phyloP scores from a whole-genome alignment of 1,140 invertebrate species.

The Phymorhynchus buccinoides region DNA sequence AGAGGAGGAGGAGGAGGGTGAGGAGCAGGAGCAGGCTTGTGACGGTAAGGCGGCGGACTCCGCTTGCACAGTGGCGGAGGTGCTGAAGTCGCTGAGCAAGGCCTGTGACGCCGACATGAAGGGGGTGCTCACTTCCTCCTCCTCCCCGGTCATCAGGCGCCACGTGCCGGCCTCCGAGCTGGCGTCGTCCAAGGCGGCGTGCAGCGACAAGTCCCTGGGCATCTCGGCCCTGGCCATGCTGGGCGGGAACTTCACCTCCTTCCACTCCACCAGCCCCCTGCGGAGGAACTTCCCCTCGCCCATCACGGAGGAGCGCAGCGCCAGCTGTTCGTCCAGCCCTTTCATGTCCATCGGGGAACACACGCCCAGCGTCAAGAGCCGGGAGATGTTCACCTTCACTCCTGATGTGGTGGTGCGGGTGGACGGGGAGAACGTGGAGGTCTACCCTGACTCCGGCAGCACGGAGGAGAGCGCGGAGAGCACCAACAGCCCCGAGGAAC shows the following conservation, averaged over 20 bases:
- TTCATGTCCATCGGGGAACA: background rate
- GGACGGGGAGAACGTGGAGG: too few species aligned
- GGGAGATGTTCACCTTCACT: background rate
- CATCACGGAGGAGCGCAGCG: background rate
- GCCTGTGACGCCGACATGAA: background rate
- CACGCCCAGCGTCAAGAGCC: background rate
- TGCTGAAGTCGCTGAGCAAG: too few species aligned
- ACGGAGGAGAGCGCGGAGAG: background rate
- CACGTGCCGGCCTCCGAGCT: background rate
- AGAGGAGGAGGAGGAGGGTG: background rate
- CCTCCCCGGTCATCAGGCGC: background rate
- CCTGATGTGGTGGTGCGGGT: background rate
- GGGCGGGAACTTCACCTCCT: background rate
- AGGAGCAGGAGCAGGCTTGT: background rate
- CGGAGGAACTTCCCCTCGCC: background rate
- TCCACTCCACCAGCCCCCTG: background rate
- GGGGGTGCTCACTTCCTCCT: background rate
- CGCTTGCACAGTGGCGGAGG: background rate
- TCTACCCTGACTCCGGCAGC: background rate
- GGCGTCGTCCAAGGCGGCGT: background rate
- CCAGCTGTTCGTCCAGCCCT: background rate
- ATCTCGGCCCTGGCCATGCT: slow-evolving; percentile 10
- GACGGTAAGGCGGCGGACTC: background rate
- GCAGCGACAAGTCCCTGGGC: background rate
- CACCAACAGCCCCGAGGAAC: background rate